A percentile compares a stretch with the other conserved stretches of the same genome.
These are phyloP conservation scores for Ericerus pela DNA, from an alignment of 1,140 invertebrate genomes.

Conservation along the genomic window DNA sequence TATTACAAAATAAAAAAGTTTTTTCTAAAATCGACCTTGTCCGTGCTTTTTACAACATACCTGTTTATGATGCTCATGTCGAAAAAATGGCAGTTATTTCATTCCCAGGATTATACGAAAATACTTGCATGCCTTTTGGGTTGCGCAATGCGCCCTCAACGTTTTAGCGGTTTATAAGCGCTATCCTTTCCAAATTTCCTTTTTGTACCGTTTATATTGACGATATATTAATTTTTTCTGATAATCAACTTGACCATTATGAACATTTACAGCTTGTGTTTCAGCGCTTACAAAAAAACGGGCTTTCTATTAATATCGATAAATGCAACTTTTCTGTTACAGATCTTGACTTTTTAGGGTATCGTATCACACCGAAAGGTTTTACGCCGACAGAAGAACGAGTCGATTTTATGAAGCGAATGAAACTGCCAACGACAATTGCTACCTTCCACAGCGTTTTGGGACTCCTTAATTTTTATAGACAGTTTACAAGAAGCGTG, in stretches of 20 bases:
- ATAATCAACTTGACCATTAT: constrained; percentile 14
- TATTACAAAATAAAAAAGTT: constrained; percentile 29
- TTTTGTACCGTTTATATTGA: no score
- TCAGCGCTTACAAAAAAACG: constrained; percentile 14
- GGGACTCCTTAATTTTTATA: constrained; percentile 28
- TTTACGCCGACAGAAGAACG: constrained; percentile 26
- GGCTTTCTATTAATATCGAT: no score
- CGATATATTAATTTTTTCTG: constrained; percentile 17
- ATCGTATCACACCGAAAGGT: constrained; percentile 26
- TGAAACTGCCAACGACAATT: constrained; percentile 23
- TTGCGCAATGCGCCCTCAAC: constrained; percentile 29
- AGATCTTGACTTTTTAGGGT: constrained; percentile 28
- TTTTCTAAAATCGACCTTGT: constrained; percentile 36
- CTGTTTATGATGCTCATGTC: constrained; percentile 28
- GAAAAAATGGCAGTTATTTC: constrained; percentile 35
- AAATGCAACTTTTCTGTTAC: constrained; percentile 24
- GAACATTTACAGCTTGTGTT: constrained; percentile 22
- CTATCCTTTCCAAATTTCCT: neutral
- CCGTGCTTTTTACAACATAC: constrained; percentile 37
- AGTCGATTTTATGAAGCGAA: constrained; percentile 23
- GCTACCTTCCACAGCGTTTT: constrained; percentile 28
- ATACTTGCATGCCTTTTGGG: constrained; percentile 30
- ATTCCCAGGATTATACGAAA: constrained; percentile 26
- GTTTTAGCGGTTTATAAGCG: constrained; percentile 25
- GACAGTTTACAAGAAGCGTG: constrained; percentile 28